Evolutionary conservation across 2,888 invertebrate genomes (phyloP).

Genomic region (Cryptocephalus moraei): DNA sequence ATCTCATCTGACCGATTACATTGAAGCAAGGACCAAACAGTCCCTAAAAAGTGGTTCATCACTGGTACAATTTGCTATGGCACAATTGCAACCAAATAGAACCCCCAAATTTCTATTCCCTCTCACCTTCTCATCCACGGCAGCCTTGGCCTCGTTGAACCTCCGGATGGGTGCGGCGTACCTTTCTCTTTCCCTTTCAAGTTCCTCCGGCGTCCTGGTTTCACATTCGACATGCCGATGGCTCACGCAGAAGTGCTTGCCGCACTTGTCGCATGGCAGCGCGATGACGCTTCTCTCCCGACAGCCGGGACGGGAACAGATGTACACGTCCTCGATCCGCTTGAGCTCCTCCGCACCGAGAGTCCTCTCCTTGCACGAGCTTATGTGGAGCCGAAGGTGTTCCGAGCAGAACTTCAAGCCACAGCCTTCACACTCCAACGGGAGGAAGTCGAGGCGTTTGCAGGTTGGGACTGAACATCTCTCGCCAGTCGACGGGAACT

Average conservation of each 20-base stretch:
- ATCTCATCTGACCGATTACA: too few relatives aligned
- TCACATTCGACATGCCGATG: constrained; percentile 45
- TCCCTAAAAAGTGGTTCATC: too few relatives aligned
- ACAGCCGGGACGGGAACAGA: constrained; percentile 51
- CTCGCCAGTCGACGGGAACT: constrained; percentile 62
- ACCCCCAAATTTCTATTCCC: background rate
- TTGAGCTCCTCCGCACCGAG: constrained; percentile 18
- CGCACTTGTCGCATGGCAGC: constrained; percentile 55
- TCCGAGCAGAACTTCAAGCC: constrained; percentile 53
- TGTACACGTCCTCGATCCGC: constrained; percentile 32
- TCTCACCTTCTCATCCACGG: constrained; percentile 50
- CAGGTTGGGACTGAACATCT: constrained; percentile 52
- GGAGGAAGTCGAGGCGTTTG: constrained; percentile 62
- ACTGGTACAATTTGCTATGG: too few relatives aligned
- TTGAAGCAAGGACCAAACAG: too few relatives aligned
- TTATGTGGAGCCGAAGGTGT: constrained; percentile 50
- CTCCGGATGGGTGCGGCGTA: constrained; percentile 50
- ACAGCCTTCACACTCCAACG: constrained; percentile 53
- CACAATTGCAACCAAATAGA: background rate
- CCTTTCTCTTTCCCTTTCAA: constrained; percentile 46
- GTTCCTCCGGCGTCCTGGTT: constrained; percentile 40
- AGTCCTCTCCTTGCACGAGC: constrained; percentile 38
- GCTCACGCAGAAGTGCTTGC: constrained; percentile 57
- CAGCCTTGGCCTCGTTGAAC: constrained; percentile 52
- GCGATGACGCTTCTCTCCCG: constrained; percentile 50